Conservation (phyloP, 2,113 vertebrate genomes). For the Centrocercus urophasianus region DNA sequence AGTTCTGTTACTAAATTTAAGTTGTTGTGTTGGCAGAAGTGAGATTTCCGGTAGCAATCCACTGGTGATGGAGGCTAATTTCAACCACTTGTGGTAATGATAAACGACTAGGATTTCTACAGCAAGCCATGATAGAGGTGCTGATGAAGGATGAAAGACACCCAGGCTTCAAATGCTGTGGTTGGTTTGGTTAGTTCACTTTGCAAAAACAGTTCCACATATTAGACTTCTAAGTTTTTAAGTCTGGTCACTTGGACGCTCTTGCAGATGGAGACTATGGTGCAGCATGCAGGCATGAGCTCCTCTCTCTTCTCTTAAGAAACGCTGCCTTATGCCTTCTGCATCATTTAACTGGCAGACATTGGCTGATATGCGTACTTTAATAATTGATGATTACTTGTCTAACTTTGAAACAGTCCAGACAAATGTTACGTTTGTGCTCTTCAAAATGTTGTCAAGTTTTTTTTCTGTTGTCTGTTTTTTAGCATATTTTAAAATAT, state of each 20-base stretch:
- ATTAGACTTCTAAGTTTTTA: neutral
- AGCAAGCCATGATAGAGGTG: neutral
- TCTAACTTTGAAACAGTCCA: neutral
- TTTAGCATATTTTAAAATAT: neutral
- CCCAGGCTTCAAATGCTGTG: neutral
- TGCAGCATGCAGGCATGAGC: neutral
- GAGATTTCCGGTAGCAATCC: neutral
- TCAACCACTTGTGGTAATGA: neutral
- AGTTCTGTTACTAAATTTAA: neutral
- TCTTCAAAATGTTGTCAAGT: neutral
- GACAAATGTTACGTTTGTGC: neutral
- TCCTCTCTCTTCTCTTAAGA: neutral
- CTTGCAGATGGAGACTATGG: neutral
- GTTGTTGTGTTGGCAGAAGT: rapidly evolving
- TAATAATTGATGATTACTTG: neutral
- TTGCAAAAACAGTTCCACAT: neutral
- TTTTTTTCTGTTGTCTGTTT: neutral
- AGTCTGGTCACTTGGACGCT: neutral
- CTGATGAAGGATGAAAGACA: neutral
- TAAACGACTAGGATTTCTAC: neutral
- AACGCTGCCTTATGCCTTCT: rapidly evolving
- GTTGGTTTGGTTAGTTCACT: neutral
- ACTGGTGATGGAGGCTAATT: neutral
- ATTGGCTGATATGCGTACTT: neutral
- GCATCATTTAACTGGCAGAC: neutral